Conservation (phyloP, 2,113 vertebrate species). For the Mesocricetus auratus region DNA sequence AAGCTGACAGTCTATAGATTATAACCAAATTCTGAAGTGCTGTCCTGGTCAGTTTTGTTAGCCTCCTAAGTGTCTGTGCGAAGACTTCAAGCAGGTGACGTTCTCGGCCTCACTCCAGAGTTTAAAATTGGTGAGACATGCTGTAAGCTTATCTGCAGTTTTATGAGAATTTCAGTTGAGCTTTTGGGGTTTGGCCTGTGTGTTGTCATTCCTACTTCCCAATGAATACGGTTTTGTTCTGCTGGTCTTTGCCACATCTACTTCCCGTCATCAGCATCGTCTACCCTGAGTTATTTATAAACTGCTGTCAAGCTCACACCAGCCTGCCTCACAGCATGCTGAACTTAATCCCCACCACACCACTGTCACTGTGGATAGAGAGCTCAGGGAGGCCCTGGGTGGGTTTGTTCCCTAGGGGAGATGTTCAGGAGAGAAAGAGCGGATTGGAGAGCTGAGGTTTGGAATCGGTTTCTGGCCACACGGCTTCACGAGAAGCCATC, state of each 20-base stretch:
- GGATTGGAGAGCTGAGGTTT: background rate
- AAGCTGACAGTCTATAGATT: constrained; percentile 69
- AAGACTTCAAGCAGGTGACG: constrained; percentile 58
- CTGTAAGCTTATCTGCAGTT: constrained; percentile 51
- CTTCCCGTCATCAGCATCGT: background rate
- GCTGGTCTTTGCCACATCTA: background rate
- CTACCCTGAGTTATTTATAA: constrained; percentile 54
- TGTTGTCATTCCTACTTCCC: constrained; percentile 59
- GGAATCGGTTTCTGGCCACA: background rate
- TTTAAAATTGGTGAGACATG: constrained; percentile 35
- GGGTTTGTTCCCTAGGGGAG: background rate
- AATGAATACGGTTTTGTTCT: constrained; percentile 27
- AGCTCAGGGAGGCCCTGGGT: background rate
- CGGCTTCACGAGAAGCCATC: background rate
- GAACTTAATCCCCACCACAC: background rate
- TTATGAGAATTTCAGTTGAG: constrained; percentile 71
- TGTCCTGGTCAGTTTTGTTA: constrained; percentile 1
- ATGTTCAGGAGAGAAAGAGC: background rate
- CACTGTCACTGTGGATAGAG: background rate
- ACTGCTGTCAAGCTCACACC: constrained; percentile 2
- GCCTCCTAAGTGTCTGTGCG: constrained; percentile 9
- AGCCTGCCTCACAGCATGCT: background rate
- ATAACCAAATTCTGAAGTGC: constrained; percentile 47
- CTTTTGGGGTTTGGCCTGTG: constrained; percentile 41
- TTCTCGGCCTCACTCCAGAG: constrained; percentile 61